Conservation (phyloP, 1,140 invertebrate species). For the Trypoxylus dichotomus region DNA sequence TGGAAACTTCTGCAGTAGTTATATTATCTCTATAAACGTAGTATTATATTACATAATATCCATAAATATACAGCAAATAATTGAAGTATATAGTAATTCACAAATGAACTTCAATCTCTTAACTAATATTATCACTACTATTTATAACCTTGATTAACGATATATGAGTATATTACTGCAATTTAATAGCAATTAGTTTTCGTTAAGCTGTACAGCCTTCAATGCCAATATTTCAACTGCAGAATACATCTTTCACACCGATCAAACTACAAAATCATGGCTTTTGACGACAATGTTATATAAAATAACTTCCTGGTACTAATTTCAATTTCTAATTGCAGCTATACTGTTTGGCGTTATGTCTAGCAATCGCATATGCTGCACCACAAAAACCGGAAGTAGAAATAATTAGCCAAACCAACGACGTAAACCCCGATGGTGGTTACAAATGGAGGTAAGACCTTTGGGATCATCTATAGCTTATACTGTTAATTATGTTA, state of each 20-base stretch:
- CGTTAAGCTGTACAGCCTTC: neutral
- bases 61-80: neutral
- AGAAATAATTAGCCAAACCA: slow-evolving; percentile 66
- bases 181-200: neutral
- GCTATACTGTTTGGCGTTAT: slow-evolving; percentile 36
- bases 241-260: no score
- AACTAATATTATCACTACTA: neutral
- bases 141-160: neutral
- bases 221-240: no score
- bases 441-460: slow-evolving; percentile 65
- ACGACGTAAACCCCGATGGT: slow-evolving; percentile 66
- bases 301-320: slow-evolving; percentile 5
- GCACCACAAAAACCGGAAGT: slow-evolving; percentile 57
- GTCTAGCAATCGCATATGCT: slow-evolving; percentile 48
- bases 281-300: no score
- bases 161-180: neutral
- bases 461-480: neutral
- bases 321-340: slow-evolving; percentile 25
- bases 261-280: neutral
- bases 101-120: neutral
- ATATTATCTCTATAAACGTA: neutral
- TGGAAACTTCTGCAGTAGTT: no score
- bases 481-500: neutral
- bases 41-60: neutral
- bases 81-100: neutral